Evolutionary conservation across 2,113 vertebrate species (phyloP).

Genomic region (Ivindomyrus marchei): DNA sequence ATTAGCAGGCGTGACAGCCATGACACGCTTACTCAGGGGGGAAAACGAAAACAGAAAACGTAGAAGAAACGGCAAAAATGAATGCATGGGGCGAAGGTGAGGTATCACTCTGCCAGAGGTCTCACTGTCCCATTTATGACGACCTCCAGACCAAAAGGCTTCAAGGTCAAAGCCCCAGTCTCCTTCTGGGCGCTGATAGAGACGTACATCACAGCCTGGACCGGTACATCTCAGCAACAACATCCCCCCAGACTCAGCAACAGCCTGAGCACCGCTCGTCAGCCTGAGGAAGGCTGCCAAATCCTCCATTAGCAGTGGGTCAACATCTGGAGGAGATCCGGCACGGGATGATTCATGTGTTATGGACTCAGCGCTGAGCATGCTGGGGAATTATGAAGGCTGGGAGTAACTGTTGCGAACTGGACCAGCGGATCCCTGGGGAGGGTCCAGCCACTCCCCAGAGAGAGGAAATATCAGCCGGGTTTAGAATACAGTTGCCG

Average conservation of each 20-base stretch:
- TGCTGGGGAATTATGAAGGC: conserved; percentile 20
- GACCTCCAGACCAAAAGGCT: not conserved
- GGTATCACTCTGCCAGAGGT: not conserved
- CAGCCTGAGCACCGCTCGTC: not conserved
- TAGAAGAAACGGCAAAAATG: not conserved
- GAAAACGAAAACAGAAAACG: not conserved
- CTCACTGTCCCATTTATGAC: not conserved
- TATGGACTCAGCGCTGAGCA: conserved; percentile 9
- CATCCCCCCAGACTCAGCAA: not conserved
- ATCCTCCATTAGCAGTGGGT: conserved; percentile 8
- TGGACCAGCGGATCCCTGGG: not conserved
- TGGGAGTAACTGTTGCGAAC: conserved; percentile 3
- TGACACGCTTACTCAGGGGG: not conserved
- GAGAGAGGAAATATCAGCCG: not conserved
- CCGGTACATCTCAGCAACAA: not conserved
- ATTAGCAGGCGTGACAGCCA: not conserved
- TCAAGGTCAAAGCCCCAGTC: not conserved
- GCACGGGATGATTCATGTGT: conserved; percentile 14
- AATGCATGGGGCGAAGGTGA: too few relatives aligned
- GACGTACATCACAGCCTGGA: not conserved
- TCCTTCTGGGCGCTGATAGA: not conserved
- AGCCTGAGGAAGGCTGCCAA: not conserved
- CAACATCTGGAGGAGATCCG: not conserved
- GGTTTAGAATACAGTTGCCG: conserved; percentile 11
- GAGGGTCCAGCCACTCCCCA: conserved; percentile 13